These are phyloP conservation scores for Myrmecophaga tridactyla DNA, from an alignment of 2,113 vertebrate species.

Conservation along the genomic window DNA sequence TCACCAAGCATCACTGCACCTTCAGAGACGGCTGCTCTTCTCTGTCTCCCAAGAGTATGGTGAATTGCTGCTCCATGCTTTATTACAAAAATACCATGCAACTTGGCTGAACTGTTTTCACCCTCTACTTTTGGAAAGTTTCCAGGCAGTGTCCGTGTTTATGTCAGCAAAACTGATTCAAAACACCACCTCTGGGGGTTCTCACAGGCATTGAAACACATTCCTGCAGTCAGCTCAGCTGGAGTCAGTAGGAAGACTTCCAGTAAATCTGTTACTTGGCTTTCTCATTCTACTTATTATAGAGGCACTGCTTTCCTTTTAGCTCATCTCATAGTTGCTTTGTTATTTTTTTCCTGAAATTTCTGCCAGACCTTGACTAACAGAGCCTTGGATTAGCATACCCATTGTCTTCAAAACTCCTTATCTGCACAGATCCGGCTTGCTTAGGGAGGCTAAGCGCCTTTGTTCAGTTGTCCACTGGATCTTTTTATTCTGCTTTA, in stretches of 20 bases:
- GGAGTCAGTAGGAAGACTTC: background rate
- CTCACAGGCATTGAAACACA: slow-evolving; percentile 48
- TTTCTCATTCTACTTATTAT: background rate
- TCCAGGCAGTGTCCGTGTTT: slow-evolving; percentile 73
- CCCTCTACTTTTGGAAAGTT: slow-evolving; percentile 36
- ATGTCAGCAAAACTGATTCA: slow-evolving; percentile 66
- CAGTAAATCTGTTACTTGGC: background rate
- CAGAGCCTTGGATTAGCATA: background rate
- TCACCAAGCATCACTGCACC: background rate
- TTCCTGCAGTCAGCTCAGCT: slow-evolving; percentile 28
- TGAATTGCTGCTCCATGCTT: slow-evolving; percentile 46
- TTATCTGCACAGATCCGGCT: slow-evolving; percentile 17
- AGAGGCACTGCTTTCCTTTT: background rate
- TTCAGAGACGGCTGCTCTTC: slow-evolving; percentile 41
- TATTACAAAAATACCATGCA: background rate
- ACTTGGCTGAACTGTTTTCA: slow-evolving; percentile 58
- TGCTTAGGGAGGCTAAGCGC: background rate
- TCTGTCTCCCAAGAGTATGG: slow-evolving; percentile 26
- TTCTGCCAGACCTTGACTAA: background rate
- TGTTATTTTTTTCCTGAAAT: slow-evolving; percentile 1
- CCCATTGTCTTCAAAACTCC: background rate
- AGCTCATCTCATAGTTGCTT: slow-evolving; percentile 9
- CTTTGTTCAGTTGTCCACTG: background rate
- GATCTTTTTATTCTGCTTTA: slow-evolving; percentile 10
- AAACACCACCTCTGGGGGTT: slow-evolving; percentile 68